Evolutionary conservation across 2,797 vertebrate species (phyloP).

Genomic region (Kryptolebias ocellatus): DNA sequence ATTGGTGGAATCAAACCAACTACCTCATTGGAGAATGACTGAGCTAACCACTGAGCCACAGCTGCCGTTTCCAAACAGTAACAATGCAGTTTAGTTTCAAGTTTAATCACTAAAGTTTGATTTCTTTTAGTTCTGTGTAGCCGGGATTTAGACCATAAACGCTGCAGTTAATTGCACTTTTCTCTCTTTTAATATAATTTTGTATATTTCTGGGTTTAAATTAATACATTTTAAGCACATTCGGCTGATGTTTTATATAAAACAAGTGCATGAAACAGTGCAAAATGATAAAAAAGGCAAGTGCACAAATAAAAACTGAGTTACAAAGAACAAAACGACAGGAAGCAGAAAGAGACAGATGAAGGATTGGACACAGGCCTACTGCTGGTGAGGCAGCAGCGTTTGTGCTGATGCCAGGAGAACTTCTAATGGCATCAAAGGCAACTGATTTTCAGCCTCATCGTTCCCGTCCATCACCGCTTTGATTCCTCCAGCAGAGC

Average conservation of each 20-base stretch:
- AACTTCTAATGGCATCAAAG: conserved; percentile 7
- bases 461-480: conserved; percentile 4
- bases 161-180: background rate
- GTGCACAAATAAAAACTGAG: background rate
- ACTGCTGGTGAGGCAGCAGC: conserved; percentile 19
- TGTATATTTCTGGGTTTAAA: background rate
- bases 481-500: background rate
- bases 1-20: too few relatives aligned
- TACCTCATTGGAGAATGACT: too few relatives aligned
- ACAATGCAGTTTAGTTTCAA: too few relatives aligned
- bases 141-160: background rate
- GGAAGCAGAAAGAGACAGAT: background rate
- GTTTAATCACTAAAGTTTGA: too few relatives aligned
- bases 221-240: background rate
- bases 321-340: background rate
- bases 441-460: conserved; percentile 7
- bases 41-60: too few relatives aligned
- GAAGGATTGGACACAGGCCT: background rate
- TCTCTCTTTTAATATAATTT: background rate
- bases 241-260: background rate
- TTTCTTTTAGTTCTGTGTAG: too few relatives aligned
- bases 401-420: conserved; percentile 34
- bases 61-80: too few relatives aligned
- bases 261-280: background rate
- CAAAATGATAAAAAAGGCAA: too few relatives aligned